Base-by-base conservation (phyloP, 2,113 vertebrate genomes). In the Gopherus evgoodei region DNA sequence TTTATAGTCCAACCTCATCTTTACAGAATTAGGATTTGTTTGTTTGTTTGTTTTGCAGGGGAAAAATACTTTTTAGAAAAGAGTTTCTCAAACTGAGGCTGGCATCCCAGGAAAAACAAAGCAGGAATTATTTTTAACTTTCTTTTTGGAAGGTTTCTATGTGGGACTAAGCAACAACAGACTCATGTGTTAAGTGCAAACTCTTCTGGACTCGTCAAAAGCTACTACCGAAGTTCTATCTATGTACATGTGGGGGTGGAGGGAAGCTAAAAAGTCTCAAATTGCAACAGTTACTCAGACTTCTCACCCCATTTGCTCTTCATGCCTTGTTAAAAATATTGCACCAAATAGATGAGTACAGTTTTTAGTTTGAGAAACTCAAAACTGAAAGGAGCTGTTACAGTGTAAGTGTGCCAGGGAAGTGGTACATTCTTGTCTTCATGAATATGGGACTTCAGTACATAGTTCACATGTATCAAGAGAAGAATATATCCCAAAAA, bases 1-100 rank as follows among this genome's bases (percentile, higher is more conserved):
- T 97, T 95, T 94, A 49, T 93, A 96, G 90, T 95, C 84, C 83
- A 91, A 47, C 27, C n/a, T 76, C 44, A 31, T 84, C 96, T 85
- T 86, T 92, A 87, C 25, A 22, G 80, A 92, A 83, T 49, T 85
- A 14, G 89, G 5, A 17, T 24, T 57, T 11, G 12, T 59, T 59
- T 31, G 56, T 57, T 57, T 25, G 25, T 27, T 78, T 84, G 78
- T 17, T 47, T 50, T 88, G 27, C 54, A 35, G 59, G 89, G 87
- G 57, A 89, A 84, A 96, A 52, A 35, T 82, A 6, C 81, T 54
- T 91, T 90, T 14, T 54, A 7, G 14, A 85, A 62, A 88, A 56
- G 59, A 81, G 31, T 87, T 94, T 82, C 80, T 96, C 62, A 19
- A n/a, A 91, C 24, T 92, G 22, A 42, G 22, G 31, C 53, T 50